These are phyloP conservation scores for Microtus richardsoni DNA, from an alignment of 2,113 vertebrate species.

Conservation along the genomic window DNA sequence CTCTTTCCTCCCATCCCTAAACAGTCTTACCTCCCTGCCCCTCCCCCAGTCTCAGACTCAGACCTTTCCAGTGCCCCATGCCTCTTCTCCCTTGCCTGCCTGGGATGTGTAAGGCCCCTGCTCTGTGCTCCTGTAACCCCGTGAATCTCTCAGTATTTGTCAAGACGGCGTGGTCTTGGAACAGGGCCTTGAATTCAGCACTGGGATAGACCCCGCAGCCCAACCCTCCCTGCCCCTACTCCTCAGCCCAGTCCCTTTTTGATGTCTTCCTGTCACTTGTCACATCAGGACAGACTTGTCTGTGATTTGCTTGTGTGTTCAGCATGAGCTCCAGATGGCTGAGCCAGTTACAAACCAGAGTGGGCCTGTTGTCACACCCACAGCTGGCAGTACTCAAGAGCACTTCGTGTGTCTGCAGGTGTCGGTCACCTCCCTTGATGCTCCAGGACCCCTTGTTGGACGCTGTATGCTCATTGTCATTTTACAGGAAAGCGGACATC, in stretches of 20 bases:
- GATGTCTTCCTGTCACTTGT: background rate
- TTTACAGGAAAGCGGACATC: background rate
- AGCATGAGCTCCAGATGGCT: background rate
- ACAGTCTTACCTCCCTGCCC: too few species aligned
- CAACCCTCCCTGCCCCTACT: background rate
- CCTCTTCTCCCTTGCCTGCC: background rate
- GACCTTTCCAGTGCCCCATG: rapidly evolving
- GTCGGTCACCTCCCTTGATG: background rate
- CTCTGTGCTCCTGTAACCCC: background rate
- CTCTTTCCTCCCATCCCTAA: rapidly evolving
- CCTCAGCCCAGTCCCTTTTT: background rate
- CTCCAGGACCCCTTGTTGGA: background rate
- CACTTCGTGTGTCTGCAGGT: rapidly evolving
- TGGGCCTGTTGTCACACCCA: background rate
- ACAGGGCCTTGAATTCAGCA: too few species aligned
- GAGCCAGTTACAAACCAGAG: background rate
- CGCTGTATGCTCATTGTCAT: background rate
- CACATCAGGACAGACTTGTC: background rate
- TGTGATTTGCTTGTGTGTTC: background rate
- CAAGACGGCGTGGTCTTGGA: too few species aligned
- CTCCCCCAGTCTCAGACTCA: background rate
- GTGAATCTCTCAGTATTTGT: background rate
- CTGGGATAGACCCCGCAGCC: background rate
- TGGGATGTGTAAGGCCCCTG: rapidly evolving
- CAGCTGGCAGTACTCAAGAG: rapidly evolving